These are phyloP conservation scores for Parauchenoglanis punctatus DNA, from an alignment of 2,797 vertebrate genomes.

Conservation along the genomic window DNA sequence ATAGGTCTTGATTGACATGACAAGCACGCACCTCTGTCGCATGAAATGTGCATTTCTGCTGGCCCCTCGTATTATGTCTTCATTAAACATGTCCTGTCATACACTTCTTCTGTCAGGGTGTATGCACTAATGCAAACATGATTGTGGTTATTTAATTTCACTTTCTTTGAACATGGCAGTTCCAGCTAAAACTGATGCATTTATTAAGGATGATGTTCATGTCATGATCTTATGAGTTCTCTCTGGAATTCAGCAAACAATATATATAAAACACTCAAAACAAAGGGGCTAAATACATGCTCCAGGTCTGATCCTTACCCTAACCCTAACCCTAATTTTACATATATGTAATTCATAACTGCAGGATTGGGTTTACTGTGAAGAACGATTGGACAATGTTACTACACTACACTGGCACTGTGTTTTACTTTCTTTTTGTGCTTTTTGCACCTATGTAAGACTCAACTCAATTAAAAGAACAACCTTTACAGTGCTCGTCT, in stretches of 20 bases:
- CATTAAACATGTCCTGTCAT: conserved; percentile 25
- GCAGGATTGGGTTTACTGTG: neutral
- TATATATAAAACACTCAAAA: neutral
- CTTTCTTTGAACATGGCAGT: neutral
- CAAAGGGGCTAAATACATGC: neutral
- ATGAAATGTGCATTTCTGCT: conserved; percentile 51
- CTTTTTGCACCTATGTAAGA: neutral
- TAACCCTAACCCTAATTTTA: neutral
- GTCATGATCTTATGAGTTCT: neutral
- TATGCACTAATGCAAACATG: neutral
- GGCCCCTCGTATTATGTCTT: conserved; percentile 43
- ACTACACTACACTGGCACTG: neutral
- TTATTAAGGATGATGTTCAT: neutral
- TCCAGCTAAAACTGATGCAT: neutral
- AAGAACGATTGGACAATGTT: neutral
- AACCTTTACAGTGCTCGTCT: neutral
- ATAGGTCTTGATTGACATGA: conserved; percentile 44
- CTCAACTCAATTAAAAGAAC: neutral
- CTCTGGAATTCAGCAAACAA: neutral
- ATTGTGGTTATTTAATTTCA: neutral
- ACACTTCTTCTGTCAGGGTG: neutral
- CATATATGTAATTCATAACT: neutral
- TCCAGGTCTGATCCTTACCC: neutral
- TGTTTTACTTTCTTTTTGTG: neutral
- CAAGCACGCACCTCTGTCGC: conserved; percentile 50